A percentile compares a stretch with the other conserved stretches of the same genome.
These are phyloP conservation scores for Penaeus chinensis DNA, from an alignment of 1,140 invertebrate species.

Conservation along the genomic window DNA sequence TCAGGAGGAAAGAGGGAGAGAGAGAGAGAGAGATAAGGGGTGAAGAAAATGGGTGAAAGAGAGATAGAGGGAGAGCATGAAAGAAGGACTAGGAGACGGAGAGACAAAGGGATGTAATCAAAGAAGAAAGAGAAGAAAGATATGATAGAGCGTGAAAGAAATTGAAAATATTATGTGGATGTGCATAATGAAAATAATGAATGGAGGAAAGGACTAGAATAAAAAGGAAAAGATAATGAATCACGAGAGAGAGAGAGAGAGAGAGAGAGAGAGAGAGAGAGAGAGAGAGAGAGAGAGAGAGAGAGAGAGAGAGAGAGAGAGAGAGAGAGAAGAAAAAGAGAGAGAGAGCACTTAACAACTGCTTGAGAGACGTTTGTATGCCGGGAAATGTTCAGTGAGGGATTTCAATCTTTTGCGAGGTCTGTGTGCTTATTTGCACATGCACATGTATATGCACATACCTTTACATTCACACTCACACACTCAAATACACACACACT, in stretches of 20 bases:
- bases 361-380: too few species aligned
- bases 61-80: too few species aligned
- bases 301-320: constrained; percentile 11
- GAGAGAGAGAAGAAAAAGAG: constrained; percentile 9
- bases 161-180: not conserved
- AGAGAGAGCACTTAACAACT: not conserved
- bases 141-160: not conserved
- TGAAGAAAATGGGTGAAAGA: too few species aligned
- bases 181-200: not conserved
- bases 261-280: constrained; percentile 17
- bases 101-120: too few species aligned
- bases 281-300: constrained; percentile 10
- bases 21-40: too few species aligned
- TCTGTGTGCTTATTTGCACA: not conserved
- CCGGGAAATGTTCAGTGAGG: too few species aligned
- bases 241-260: not conserved
- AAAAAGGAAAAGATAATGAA: not conserved
- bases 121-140: not conserved
- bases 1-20: too few species aligned
- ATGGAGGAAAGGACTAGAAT: not conserved
- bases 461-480: not conserved
- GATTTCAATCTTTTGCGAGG: not conserved
- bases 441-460: not conserved
- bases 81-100: too few species aligned
- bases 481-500: not conserved